These are phyloP conservation scores for Lamproptera curius DNA, from an alignment of 2,888 invertebrate species.

Conservation along the genomic window DNA sequence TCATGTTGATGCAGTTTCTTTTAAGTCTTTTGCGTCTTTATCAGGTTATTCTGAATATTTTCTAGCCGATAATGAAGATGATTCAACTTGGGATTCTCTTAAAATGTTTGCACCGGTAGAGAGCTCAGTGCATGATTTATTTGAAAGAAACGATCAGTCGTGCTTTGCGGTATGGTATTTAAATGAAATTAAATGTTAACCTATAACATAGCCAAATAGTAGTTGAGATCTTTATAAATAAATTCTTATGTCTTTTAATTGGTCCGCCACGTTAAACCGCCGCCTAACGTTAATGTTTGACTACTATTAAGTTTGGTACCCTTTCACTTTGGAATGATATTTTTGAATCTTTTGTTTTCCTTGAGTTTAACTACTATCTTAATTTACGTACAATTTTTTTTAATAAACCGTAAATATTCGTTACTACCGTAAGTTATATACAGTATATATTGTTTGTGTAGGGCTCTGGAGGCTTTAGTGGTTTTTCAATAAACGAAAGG, in stretches of 20 bases:
- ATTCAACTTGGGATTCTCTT: constrained; percentile 23
- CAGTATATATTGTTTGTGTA: too few species aligned
- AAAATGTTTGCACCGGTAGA: constrained; percentile 23
- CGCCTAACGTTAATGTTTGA: too few species aligned
- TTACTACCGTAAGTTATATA: too few species aligned
- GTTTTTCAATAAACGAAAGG: constrained; percentile 52
- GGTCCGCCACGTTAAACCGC: too few species aligned
- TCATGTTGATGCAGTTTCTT: constrained; percentile 50
- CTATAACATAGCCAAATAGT: too few species aligned
- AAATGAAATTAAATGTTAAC: too few species aligned
- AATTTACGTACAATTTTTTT: neutral
- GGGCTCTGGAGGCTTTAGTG: constrained; percentile 43
- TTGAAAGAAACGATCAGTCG: constrained; percentile 49
- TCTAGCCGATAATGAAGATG: constrained; percentile 44
- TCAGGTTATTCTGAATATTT: constrained; percentile 53
- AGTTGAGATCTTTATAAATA: too few species aligned
- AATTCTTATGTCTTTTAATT: too few species aligned
- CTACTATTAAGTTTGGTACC: too few species aligned
- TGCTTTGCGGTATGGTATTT: constrained; percentile 34
- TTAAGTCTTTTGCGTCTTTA: constrained; percentile 45
- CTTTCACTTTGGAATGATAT: too few species aligned
- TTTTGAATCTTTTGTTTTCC: too few species aligned
- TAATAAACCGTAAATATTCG: neutral
- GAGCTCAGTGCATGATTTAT: constrained; percentile 48
- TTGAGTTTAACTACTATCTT: too few species aligned